Conservation (phyloP, 1,140 invertebrate genomes). For the Dufourea novaeangliae region DNA sequence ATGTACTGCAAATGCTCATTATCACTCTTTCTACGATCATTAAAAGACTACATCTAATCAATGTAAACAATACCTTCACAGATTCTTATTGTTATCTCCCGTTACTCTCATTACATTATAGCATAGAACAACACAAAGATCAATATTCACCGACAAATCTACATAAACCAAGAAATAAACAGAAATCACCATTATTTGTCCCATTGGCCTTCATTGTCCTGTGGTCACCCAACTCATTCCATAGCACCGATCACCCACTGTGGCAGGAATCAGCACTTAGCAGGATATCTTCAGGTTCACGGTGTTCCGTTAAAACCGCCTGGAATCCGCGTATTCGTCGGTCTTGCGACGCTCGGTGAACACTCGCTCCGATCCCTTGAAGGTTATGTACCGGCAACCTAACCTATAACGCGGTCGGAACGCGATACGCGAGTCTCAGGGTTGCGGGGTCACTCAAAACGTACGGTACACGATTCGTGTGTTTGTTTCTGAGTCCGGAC, state of each 20-base stretch:
- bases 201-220: constrained; percentile 81
- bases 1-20: neutral
- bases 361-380: constrained; percentile 18
- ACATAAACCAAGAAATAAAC: neutral
- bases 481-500: constrained; percentile 27
- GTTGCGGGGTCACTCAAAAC: neutral
- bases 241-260: constrained; percentile 64
- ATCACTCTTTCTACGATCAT: neutral
- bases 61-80: constrained; percentile 12
- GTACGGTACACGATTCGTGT: constrained; percentile 15
- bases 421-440: constrained; percentile 50
- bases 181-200: constrained; percentile 79
- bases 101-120: neutral
- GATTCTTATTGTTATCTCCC: no score
- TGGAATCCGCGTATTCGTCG: neutral
- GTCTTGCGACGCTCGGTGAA: neutral
- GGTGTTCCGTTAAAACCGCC: neutral
- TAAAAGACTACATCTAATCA: no score
- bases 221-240: constrained; percentile 75
- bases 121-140: neutral
- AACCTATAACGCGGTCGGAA: constrained; percentile 70
- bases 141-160: no score
- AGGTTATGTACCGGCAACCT: constrained; percentile 80
- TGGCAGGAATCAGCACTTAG: constrained; percentile 49
- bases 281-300: neutral